Evolutionary conservation across 2,797 vertebrate genomes (phyloP).

Genomic region (Arctocebus calabarensis): DNA sequence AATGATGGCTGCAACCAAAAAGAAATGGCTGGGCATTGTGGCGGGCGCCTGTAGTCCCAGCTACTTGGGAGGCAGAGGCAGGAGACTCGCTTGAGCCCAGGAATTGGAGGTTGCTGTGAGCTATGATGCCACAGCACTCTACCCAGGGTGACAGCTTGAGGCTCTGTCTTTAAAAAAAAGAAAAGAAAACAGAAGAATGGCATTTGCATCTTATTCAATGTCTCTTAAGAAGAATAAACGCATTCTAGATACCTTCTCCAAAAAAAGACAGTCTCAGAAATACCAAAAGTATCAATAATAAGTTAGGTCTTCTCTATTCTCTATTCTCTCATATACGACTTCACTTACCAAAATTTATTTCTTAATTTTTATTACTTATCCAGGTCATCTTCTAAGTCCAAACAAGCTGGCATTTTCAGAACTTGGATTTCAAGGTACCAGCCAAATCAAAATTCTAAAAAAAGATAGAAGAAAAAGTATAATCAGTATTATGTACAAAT

Average conservation of each 20-base stretch:
- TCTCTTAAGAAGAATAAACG: neutral
- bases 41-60: no score
- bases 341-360: constrained; percentile 84
- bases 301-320: neutral
- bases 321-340: constrained; percentile 26
- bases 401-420: constrained; percentile 82
- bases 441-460: constrained; percentile 79
- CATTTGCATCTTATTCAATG: neutral
- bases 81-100: no score
- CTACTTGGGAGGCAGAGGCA: no score
- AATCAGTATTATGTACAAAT: constrained; percentile 55
- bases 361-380: constrained; percentile 76
- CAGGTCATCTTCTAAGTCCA: constrained; percentile 82
- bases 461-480: neutral
- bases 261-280: neutral
- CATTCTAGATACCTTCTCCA: neutral
- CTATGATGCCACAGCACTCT: no score
- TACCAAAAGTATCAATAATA: neutral
- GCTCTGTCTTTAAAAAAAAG: no score
- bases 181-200: neutral
- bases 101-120: no score
- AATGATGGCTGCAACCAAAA: no score
- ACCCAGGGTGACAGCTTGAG: no score
- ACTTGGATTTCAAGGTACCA: constrained; percentile 71
- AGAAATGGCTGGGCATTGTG: no score